phyloP scores from a whole-genome alignment of 2,113 vertebrate species.

The Urocitellus parryii region DNA sequence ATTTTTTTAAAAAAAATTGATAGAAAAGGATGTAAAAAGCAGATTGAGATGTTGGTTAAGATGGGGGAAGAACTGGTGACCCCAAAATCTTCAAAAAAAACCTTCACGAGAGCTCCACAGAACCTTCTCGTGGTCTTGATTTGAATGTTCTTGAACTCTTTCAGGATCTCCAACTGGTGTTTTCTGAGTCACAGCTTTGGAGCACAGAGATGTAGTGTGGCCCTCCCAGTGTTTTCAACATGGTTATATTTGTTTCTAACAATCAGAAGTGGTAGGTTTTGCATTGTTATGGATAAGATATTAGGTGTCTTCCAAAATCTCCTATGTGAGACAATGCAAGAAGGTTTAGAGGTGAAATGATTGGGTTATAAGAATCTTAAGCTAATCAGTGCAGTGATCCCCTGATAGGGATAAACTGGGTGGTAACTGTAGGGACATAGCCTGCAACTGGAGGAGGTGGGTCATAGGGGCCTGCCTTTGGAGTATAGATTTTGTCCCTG shows the following conservation, averaged over 20 bases:
- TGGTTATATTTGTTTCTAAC: not conserved
- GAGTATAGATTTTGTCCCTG: no score
- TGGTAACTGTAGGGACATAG: no score
- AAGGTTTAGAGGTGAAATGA: no score
- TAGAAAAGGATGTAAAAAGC: not conserved
- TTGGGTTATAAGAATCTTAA: no score
- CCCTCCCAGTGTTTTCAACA: not conserved
- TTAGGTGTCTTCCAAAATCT: no score
- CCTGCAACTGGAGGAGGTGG: no score
- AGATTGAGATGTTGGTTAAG: not conserved
- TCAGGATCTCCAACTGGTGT: not conserved
- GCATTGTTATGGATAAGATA: not conserved
- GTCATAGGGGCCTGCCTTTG: no score
- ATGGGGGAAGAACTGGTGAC: not conserved
- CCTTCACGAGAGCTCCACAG: not conserved
- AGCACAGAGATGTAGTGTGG: not conserved
- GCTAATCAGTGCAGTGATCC: no score
- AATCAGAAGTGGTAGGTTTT: not conserved
- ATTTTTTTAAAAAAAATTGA: not conserved
- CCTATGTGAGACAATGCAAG: no score
- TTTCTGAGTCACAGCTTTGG: not conserved
- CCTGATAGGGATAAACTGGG: no score
- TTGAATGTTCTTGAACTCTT: not conserved
- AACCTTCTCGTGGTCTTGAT: not conserved
- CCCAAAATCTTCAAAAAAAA: rapidly evolving